Conservation (phyloP, 2,888 invertebrate species). For the Hirtodrosophila trivittata region DNA sequence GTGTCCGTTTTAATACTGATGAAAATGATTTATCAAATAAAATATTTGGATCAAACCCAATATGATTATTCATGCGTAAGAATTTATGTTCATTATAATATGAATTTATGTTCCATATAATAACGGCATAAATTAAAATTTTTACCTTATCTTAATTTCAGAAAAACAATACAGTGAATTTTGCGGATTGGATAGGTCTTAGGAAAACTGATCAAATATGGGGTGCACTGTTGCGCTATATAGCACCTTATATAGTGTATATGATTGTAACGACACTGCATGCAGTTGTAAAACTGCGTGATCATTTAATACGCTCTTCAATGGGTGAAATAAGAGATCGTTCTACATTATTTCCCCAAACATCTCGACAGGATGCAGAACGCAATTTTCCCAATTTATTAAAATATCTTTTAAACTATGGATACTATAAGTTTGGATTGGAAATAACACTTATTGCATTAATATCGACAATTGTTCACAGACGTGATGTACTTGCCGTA, state of each 20-base stretch:
- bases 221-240: conserved; percentile 86
- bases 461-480: conserved; percentile 93
- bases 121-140: no score
- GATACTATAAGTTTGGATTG: conserved; percentile 98
- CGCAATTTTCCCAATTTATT: conserved; percentile 89
- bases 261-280: conserved; percentile 93
- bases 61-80: conserved; percentile 92
- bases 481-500: conserved; percentile 94
- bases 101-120: no score
- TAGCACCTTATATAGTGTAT: conserved; percentile 92
- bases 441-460: conserved; percentile 95
- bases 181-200: conserved; percentile 94
- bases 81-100: background rate
- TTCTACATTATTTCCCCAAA: conserved; percentile 90
- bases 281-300: conserved; percentile 93
- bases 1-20: conserved; percentile 92
- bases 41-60: conserved; percentile 89
- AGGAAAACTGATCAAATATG: conserved; percentile 85
- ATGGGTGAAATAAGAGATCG: conserved; percentile 84
- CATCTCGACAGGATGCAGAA: conserved; percentile 93
- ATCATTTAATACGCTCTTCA: conserved; percentile 86
- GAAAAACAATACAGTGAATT: conserved; percentile 83
- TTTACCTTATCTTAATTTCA: background rate
- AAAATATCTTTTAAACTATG: conserved; percentile 96
- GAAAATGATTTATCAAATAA: conserved; percentile 98